Evolutionary conservation across 2,113 vertebrate species (phyloP), one percentile per base, ranked within the genome.

Genomic region (Peromyscus californicus): DNA sequence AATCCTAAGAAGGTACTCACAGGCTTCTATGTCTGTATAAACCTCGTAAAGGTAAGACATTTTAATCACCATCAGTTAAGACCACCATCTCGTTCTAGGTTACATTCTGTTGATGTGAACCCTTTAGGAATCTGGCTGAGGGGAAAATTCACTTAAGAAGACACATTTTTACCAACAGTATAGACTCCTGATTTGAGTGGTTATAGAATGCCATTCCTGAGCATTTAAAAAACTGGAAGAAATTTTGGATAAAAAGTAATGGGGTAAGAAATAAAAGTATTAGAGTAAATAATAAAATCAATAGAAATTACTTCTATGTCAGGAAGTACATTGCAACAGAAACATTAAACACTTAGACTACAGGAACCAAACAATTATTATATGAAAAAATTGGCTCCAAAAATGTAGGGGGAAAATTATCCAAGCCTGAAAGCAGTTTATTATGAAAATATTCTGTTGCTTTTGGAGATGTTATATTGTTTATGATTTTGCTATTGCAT

Each of bases 241-340:
- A 91, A 85, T 86, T 33, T 19, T 86, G 19, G 15, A 83, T 31
- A 74, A 4, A 97, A 94, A 76, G n/a, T 94, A 69, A 69, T 69
- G 63, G 84, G 31, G 17, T 51, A 36, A 75, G 45, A 70, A 88
- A 88, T 51, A 88, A 88, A 70, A 70, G 36, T 70, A 70, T 51
- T 69, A 69, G 63, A 5, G 42, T 51, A 21, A 36, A 63, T 48
- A 69, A 67, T 69, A 69, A 69, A 87, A 87, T 87, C 42, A 51
- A 69, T 51, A 87, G 19, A 67, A 69, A 51, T 16, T 22, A 36
- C 42, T 51, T 87, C 63, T 51, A 72, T 65, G 61, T 95, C 59
- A 65, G 78, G 76, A 94, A 94, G 51, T 86, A 86, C 95, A 86
- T 22, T 86, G 36, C 42, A 94, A 89, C 54, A 87, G 22, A 83